These are phyloP conservation scores for Orgyia antiqua DNA, from an alignment of 2,888 invertebrate genomes.

Conservation along the genomic window DNA sequence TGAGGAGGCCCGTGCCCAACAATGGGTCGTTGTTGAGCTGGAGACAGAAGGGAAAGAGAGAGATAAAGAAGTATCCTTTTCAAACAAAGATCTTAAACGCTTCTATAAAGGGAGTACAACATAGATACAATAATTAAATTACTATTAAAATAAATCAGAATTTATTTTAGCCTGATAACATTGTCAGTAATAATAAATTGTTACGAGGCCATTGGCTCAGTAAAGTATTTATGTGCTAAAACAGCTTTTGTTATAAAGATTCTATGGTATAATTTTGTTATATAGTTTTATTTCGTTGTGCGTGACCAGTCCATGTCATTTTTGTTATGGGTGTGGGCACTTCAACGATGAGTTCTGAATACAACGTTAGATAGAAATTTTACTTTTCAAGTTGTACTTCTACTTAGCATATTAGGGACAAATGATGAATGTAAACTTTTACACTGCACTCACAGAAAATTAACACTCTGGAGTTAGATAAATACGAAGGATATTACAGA, in stretches of 20 bases:
- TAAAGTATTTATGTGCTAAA: slow-evolving; percentile 24
- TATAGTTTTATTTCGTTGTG: slow-evolving; percentile 32
- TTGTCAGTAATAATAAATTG: slow-evolving; percentile 39
- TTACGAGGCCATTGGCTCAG: slow-evolving; percentile 39
- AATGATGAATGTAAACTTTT: no score
- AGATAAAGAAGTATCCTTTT: no score
- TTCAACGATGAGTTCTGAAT: slow-evolving; percentile 27
- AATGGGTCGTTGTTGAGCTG: no score
- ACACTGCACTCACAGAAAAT: no score
- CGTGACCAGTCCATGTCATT: slow-evolving; percentile 62
- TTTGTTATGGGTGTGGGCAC: slow-evolving; percentile 49
- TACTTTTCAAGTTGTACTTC: no score
- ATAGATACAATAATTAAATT: slow-evolving; percentile 34
- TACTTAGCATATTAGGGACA: no score
- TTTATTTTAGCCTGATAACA: slow-evolving; percentile 45
- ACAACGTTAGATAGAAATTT: slow-evolving; percentile 26
- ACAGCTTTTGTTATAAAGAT: slow-evolving; percentile 34
- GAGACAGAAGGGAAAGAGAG: no score
- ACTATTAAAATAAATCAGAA: slow-evolving; percentile 43
- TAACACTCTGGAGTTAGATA: no score
- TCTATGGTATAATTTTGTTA: slow-evolving; percentile 33
- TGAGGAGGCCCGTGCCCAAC: no score
- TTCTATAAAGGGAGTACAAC: slow-evolving; percentile 13
- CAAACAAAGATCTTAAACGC: no score
- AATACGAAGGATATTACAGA: no score